phyloP scores from a whole-genome alignment of 2,113 vertebrate species.

The Muntiacus muntjak region DNA sequence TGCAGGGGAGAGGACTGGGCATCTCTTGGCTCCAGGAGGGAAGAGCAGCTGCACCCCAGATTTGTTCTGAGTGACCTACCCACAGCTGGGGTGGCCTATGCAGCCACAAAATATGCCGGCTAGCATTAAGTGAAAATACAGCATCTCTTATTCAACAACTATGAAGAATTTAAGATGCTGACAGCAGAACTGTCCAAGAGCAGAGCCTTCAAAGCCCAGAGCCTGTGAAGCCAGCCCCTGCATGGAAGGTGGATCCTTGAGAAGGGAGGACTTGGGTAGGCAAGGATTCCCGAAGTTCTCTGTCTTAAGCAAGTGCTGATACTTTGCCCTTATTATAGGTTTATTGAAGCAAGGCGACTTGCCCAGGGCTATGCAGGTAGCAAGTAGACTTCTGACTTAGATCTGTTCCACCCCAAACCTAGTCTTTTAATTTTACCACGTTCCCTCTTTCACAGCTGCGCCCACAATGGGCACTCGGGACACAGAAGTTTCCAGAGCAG shows the following conservation, averaged over 20 bases:
- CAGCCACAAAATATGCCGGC: background rate
- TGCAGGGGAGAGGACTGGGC: accelerated
- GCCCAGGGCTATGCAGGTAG: background rate
- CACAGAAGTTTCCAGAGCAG: constrained; percentile 1
- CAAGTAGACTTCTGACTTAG: background rate
- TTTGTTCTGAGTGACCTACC: background rate
- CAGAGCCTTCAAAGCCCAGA: background rate
- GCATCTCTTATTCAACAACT: background rate
- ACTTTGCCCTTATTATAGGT: background rate
- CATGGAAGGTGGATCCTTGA: background rate
- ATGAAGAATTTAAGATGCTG: background rate
- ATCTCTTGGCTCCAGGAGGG: background rate
- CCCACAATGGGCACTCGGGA: background rate
- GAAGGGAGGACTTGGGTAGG: background rate
- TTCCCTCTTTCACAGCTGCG: background rate
- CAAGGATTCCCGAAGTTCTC: background rate
- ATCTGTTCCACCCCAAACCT: background rate
- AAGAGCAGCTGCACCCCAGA: background rate
- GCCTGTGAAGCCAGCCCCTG: background rate
- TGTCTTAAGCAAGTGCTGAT: background rate
- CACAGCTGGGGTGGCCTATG: too few species aligned
- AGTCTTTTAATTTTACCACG: background rate
- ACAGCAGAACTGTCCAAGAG: background rate
- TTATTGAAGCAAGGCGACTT: background rate
- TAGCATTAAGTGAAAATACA: background rate